Evolutionary conservation across 1,140 invertebrate species (phyloP), one percentile per base, ranked within the genome.

Genomic region (Zaprionus taronus): DNA sequence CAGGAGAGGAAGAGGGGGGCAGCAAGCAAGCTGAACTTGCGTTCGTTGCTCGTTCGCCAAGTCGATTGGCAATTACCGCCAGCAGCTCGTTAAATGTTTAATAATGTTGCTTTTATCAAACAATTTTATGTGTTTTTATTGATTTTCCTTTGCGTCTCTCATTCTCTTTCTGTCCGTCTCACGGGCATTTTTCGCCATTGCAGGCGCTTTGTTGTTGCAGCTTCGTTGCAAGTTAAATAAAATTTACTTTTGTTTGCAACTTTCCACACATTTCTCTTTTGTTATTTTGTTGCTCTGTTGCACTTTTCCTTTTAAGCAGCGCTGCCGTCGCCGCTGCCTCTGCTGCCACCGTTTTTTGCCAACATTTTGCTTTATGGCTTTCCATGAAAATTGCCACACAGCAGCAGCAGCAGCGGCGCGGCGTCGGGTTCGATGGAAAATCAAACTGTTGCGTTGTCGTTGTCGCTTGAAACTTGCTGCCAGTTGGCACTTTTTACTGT

Each of bases 231-330:
- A 80, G 41, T 47, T 17, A 47, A 47, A 47, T 47, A 47, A 83
- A 83, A 81, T 84, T 81, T 79, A 81, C 79, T 84, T 84, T 84
- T 89, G 71, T 81, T 84, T 83, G 78, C 81, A 87, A 87, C 84
- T 87, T 87, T 87, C 84, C 84, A 81, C 80, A 68, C 84, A 87
- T 87, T 87, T 87, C 81, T 89, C 85, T 89, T 87, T 80, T 77
- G 28, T 49, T 60, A 62, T 66, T 62, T 67, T 73, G 71, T 71
- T 47, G 41, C 41, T 47, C 41, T 47, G 41, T 17, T 89, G 84
- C 84, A 87, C 84, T 87, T 87, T 87, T 87, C 84, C 84, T 87
- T 89, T 87, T 87, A 36, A 84, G 80, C 77, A 72, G 55, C 68
- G 80, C 65, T 56, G 74, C 44, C 9, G 60, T 15, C n/a, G 68